These are phyloP conservation scores for Incurvaria masculella DNA, from an alignment of 2,888 invertebrate species.

Conservation along the genomic window DNA sequence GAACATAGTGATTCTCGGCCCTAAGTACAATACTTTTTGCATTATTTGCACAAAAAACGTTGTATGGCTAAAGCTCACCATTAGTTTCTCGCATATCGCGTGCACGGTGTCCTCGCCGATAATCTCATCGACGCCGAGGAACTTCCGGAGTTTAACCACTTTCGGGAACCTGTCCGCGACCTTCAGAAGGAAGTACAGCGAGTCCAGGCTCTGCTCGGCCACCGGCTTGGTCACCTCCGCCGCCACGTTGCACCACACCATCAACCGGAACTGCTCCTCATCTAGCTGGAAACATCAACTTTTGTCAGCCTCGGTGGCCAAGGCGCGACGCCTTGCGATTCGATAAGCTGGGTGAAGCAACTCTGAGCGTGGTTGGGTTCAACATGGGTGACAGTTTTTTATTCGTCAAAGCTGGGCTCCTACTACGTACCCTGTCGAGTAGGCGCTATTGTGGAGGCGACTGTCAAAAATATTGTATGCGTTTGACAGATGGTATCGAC, in stretches of 20 bases:
- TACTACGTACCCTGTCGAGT: too few relatives aligned
- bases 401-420: too few relatives aligned
- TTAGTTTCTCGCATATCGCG: conserved; percentile 56
- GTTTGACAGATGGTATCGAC: too few relatives aligned
- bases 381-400: too few relatives aligned
- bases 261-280: conserved; percentile 49
- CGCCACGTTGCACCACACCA: conserved; percentile 60
- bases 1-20: conserved; percentile 3
- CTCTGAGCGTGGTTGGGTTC: too few relatives aligned
- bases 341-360: too few relatives aligned
- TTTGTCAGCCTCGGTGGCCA: too few relatives aligned
- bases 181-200: conserved; percentile 58
- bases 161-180: conserved; percentile 38
- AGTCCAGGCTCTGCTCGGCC: conserved; percentile 62
- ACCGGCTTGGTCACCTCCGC: conserved; percentile 60
- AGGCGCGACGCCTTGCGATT: too few relatives aligned
- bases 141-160: conserved; percentile 52
- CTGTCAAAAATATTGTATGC: too few relatives aligned
- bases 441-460: too few relatives aligned
- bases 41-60: conserved; percentile 3
- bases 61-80: conserved; percentile 53
- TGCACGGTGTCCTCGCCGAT: conserved; percentile 56
- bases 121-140: conserved; percentile 54
- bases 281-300: conserved; percentile 46
- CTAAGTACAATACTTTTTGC: too few relatives aligned